Evolutionary conservation across 2,113 vertebrate species (phyloP).

Genomic region (Chloroceryle aenea): DNA sequence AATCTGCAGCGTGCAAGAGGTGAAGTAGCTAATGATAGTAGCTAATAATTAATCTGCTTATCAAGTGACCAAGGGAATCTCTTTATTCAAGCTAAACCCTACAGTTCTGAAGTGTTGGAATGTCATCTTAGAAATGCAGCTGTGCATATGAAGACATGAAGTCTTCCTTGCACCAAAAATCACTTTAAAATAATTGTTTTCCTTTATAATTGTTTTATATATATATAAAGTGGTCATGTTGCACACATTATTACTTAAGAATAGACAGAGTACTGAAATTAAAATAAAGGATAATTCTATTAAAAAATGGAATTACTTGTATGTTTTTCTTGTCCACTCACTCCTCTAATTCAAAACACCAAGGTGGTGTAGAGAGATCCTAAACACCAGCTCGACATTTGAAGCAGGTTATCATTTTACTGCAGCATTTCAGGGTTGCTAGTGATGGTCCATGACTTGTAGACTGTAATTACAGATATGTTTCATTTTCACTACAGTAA

Average conservation of each 20-base stretch:
- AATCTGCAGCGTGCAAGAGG: not conserved
- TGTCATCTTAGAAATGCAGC: not conserved
- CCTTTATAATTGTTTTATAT: no score
- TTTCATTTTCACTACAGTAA: not conserved
- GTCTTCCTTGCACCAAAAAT: not conserved
- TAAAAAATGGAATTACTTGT: not conserved
- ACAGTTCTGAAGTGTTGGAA: not conserved
- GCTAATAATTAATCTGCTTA: not conserved
- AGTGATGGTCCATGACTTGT: constrained; percentile 13
- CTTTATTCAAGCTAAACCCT: not conserved
- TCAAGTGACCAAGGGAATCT: not conserved
- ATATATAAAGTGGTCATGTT: not conserved
- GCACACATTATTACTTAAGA: not conserved
- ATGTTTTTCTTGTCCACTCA: constrained; percentile 67
- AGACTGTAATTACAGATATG: constrained; percentile 27
- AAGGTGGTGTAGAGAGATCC: constrained; percentile 26
- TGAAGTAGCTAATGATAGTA: not conserved
- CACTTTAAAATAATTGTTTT: not conserved
- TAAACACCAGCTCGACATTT: constrained; percentile 18
- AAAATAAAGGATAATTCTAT: not conserved
- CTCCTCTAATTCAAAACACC: constrained; percentile 50
- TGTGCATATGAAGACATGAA: not conserved
- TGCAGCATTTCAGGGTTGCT: constrained; percentile 12
- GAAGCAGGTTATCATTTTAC: not conserved
- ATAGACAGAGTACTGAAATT: not conserved